A percentile compares a stretch with the other conserved stretches of the same genome.
Conservation (phyloP, 2,113 vertebrate genomes). For the Vireo altiloquus region DNA sequence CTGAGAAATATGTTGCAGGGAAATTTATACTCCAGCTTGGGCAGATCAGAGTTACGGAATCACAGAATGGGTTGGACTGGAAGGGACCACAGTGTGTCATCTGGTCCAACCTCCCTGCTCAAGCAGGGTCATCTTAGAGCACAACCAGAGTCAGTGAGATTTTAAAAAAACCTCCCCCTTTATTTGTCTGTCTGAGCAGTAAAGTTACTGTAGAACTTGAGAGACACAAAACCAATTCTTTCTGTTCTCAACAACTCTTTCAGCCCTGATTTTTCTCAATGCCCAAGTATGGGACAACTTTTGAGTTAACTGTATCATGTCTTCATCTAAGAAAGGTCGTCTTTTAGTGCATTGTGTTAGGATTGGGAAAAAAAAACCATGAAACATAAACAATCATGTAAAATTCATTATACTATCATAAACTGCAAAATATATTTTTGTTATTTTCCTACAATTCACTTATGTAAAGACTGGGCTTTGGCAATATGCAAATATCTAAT, state of each 20-base stretch:
- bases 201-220: not conserved
- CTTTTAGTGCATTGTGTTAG: not conserved
- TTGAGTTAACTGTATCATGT: not conserved
- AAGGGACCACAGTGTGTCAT: not conserved
- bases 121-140: not conserved
- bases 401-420: not conserved
- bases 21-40: not conserved
- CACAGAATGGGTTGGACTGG: not conserved
- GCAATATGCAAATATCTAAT: not conserved
- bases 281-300: not conserved
- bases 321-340: not conserved
- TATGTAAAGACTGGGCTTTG: not conserved
- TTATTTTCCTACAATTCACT: not conserved
- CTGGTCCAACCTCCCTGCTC: not conserved
- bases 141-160: not conserved
- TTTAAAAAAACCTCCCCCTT: not conserved
- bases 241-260: not conserved
- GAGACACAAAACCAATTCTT: not conserved
- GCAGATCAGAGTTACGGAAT: not conserved
- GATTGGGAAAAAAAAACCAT: accelerated
- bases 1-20: not conserved
- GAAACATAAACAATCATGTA: not conserved
- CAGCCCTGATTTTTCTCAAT: not conserved
- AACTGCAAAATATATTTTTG: not conserved
- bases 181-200: not conserved